These are phyloP conservation scores for Parazoanthus atlanticus DNA, from an alignment of 92 coral and sea anemone genomes.

Conservation along the genomic window DNA sequence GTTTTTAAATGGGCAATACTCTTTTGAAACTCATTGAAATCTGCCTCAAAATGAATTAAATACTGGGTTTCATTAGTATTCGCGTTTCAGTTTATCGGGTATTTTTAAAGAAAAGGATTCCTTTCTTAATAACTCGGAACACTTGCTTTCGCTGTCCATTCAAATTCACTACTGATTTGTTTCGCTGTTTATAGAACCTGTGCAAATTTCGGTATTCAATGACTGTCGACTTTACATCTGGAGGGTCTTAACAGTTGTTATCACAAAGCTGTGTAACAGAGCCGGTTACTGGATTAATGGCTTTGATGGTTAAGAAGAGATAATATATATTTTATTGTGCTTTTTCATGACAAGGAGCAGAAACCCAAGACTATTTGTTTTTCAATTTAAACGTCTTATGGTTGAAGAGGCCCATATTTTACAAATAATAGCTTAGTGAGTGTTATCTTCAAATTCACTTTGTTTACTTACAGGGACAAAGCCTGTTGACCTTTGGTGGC, in stretches of 20 bases:
- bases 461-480: constrained; percentile 9
- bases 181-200: background rate
- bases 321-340: constrained; percentile 20
- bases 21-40: background rate
- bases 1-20: constrained; percentile 15
- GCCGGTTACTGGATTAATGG: constrained; percentile 14
- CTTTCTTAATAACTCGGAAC: background rate
- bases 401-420: constrained; percentile 11
- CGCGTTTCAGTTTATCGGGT: background rate
- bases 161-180: background rate
- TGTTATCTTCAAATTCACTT: background rate
- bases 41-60: background rate
- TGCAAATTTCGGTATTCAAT: constrained; percentile 9
- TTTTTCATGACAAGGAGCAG: constrained; percentile 7
- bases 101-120: background rate
- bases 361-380: constrained; percentile 1
- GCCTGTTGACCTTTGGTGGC: background rate
- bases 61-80: background rate
- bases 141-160: background rate
- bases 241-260: background rate
- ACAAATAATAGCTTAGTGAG: background rate
- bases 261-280: constrained; percentile 24
- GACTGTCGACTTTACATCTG: background rate
- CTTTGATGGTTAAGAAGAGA: constrained; percentile 24
- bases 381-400: constrained; percentile 12